phyloP scores from a whole-genome alignment of 2,113 vertebrate species.

The Gymnarchus niloticus region DNA sequence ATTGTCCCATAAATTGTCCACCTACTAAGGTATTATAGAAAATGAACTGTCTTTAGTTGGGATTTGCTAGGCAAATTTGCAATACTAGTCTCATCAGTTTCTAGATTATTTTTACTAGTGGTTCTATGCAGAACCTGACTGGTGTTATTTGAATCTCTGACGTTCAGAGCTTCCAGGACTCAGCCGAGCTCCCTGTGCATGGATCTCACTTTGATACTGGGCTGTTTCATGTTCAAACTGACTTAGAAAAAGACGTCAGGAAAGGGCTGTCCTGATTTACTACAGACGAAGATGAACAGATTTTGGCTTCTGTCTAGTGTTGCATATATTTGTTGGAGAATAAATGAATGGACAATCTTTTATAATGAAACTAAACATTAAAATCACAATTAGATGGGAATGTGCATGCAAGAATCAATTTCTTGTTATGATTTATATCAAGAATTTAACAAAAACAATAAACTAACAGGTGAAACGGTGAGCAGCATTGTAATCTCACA shows the following conservation, averaged over 20 bases:
- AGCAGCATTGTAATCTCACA: too few species aligned
- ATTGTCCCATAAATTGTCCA: background rate
- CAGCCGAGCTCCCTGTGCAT: background rate
- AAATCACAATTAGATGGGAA: background rate
- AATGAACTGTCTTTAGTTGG: background rate
- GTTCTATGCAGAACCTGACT: background rate
- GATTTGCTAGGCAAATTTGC: background rate
- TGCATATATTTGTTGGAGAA: background rate
- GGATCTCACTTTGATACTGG: background rate
- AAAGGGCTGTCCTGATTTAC: background rate
- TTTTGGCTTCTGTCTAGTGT: background rate
- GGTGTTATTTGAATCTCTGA: background rate
- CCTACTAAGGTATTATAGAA: background rate
- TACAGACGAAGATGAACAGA: background rate
- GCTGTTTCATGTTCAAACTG: slow-evolving; percentile 13
- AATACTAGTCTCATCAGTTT: background rate
- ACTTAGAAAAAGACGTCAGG: background rate
- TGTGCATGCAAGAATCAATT: background rate
- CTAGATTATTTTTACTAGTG: background rate
- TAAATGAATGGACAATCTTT: background rate
- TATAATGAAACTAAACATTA: background rate
- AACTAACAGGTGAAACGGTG: background rate
- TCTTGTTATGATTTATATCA: background rate
- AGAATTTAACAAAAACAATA: background rate
- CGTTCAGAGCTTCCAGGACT: background rate